Base-by-base conservation (phyloP, 2,113 vertebrate genomes). In the Mustela lutreola region DNA sequence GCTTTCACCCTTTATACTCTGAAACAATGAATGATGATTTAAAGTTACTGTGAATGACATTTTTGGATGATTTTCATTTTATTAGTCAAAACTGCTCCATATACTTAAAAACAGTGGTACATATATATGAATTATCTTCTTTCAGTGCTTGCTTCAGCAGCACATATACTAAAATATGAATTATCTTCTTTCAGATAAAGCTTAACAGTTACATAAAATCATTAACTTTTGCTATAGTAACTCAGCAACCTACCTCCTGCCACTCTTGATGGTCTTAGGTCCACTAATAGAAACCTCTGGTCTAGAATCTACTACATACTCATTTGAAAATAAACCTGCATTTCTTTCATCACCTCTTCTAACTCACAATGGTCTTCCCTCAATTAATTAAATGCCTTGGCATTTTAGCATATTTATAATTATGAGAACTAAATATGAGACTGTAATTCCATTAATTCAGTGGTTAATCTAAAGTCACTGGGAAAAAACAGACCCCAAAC, bases 401-500 rank as follows among this genome's bases (percentile, higher is more conserved):
- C 58, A 84, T 65, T 73, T 94, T 65, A 96, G 31, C 31, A 9
- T 58, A 80, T 85, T 53, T 93, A 31, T 67, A 95, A 91, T 92
- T 76, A 95, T 62, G 39, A 86, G 39, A 83, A 92, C 28, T 93
- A 89, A 96, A 96, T 26, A 58, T 3, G 87, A 70, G 58, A 87
- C 36, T 95, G 16, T n/a, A 88, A 93, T 94, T 92, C 26, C 58
- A 93, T 56, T 79, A 83, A 60, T 62, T 80, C 53, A 73, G 50
- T 62, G 36, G 50, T n/a, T 85, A 71, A 63, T 71, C 28, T 86
- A 91, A 83, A 79, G 16, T 87, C 31, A 83, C 12, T 79, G 36
- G 19, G 39, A 53, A 73, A 92, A 92, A 80, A 81, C 0, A 63
- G 36, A 73, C 36, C 1, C n/a, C 31, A 50, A 91, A 73, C 6